Percentiles rank a stretch among this genome's conserved stretches.
Evolutionary conservation across 2,113 vertebrate genomes (phyloP).

Genomic region (Ellobius talpinus): DNA sequence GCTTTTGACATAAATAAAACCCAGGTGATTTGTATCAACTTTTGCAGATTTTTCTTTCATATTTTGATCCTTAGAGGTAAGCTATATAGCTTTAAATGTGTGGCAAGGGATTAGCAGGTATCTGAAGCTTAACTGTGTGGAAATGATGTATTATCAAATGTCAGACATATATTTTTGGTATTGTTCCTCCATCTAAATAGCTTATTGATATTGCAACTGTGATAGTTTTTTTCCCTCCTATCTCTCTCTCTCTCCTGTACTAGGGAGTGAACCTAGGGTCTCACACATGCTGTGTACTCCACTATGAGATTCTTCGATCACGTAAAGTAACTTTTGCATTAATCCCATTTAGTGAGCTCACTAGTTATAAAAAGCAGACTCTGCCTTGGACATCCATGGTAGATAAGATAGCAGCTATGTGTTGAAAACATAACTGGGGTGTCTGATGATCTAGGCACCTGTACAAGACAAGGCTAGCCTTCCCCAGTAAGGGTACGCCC

Average conservation of each 20-base stretch:
- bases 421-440: neutral
- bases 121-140: slow-evolving; percentile 12
- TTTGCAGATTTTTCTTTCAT: slow-evolving; percentile 14
- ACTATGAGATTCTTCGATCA: neutral
- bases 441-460: neutral
- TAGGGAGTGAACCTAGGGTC: neutral
- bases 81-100: neutral
- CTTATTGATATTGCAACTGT: neutral
- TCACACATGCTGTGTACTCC: neutral
- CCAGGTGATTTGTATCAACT: neutral
- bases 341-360: neutral
- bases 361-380: slow-evolving; percentile 21
- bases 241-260: neutral
- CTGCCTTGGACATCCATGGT: neutral
- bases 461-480: neutral
- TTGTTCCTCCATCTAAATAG: neutral
- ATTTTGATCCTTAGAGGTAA: slow-evolving; percentile 2
- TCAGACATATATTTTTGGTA: neutral
- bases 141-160: neutral
- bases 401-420: neutral
- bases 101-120: neutral
- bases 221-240: neutral
- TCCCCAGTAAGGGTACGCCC: neutral
- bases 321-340: slow-evolving; percentile 36
- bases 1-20: slow-evolving; percentile 11